Evolutionary conservation across 1,140 invertebrate species (phyloP), one percentile per base, ranked within the genome.

Genomic region (Nylanderia fulva): DNA sequence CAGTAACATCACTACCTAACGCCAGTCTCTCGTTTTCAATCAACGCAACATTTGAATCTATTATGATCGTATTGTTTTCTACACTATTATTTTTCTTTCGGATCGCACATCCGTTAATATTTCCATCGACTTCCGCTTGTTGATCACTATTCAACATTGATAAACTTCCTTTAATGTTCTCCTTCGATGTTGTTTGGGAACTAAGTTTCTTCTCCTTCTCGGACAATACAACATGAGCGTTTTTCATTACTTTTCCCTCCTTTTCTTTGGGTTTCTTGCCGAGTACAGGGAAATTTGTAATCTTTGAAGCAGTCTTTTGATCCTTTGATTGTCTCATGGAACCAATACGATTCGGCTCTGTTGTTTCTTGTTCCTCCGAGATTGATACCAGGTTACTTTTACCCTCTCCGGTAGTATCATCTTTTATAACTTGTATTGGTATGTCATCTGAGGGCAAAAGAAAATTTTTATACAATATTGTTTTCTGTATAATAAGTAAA

Each of bases 361-460:
- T 54, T 0, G 84, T 15, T 86, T 94, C 93, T 76, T 92, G 89
- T 77, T 94, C 94, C 71, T 94, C 93, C 2, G 91, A 91, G 69
- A 94, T 94, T 2, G 94, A 94, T 6, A 94, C 92, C 52, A 94
- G 85, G 86, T 94, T 93, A 63, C 85, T 88, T 74, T 94, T 94
- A 54, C 86, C 89, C 24, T 94, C 94, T 33, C 79, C 84, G 13
- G 66, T 75, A 42, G 89, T 87, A 8, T 94, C 93, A 24, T 94
- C 93, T 68, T 94, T 94, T 33, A 77, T 85, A 9, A 93, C 87
- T 94, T 94, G 93, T 69, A 94, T 94, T 9, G 94, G 94, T 87
- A 94, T 94, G 90, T 94, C 94, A 94, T 94, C 94, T 94, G 85
- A 33, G 90, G 80, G 84, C 82, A 88, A 66, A 88, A 52, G 24